Conservation (phyloP, 2,797 vertebrate genomes). For the Pseudopleuronectes americanus region DNA sequence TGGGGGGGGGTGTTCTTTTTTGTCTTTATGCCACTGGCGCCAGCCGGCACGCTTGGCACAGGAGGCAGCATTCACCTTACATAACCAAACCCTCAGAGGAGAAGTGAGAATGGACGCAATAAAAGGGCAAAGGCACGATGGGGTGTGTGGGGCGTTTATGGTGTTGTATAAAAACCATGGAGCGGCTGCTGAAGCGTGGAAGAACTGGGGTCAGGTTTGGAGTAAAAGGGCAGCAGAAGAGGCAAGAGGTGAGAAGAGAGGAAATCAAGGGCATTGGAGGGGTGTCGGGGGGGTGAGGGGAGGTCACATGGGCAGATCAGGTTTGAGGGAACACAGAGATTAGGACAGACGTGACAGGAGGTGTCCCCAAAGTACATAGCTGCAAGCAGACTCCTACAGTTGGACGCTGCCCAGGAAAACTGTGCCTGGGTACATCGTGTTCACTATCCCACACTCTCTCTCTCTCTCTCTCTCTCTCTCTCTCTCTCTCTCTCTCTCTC, state of each 20-base stretch:
- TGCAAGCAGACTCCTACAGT: conserved; percentile 62
- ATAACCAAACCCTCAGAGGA: conserved; percentile 54
- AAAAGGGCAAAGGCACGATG: conserved; percentile 6
- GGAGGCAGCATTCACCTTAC: conserved; percentile 51
- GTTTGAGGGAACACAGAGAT: conserved; percentile 26
- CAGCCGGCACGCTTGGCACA: conserved; percentile 60
- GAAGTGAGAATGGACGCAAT: conserved; percentile 38
- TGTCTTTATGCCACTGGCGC: conserved; percentile 45
- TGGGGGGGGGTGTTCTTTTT: conserved; percentile 33
- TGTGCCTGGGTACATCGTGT: conserved; percentile 80
- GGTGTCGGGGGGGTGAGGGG: conserved; percentile 33
- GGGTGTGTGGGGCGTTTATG: background rate
- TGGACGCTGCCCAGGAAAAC: conserved; percentile 79
- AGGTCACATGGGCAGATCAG: conserved; percentile 53
- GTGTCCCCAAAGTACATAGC: conserved; percentile 66
- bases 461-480: conserved; percentile 1
- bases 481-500: too few species aligned
- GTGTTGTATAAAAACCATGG: conserved; percentile 16
- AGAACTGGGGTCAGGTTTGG: conserved; percentile 27
- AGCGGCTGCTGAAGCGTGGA: conserved; percentile 37
- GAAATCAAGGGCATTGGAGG: conserved; percentile 34
- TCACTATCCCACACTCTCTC: conserved; percentile 59
- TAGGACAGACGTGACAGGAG: conserved; percentile 33
- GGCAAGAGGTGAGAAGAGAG: conserved; percentile 18
- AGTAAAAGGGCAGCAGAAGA: conserved; percentile 7